Evolutionary conservation across 2,113 vertebrate species (phyloP), one percentile per base, ranked within the genome.

Genomic region (Ochotona curzoniae): DNA sequence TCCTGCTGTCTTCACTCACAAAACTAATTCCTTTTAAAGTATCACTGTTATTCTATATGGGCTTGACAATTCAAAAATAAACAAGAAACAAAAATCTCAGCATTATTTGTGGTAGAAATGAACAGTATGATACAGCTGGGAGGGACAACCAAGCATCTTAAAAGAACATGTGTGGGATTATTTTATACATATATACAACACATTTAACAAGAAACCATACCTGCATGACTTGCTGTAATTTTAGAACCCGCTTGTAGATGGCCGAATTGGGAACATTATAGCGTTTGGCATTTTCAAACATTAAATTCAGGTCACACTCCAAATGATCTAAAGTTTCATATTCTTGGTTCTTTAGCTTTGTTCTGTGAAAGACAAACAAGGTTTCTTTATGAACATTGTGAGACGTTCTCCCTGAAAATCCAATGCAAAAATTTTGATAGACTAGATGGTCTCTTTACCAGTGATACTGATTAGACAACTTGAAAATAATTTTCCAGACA

Each of bases 281-380:
- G 87, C 99, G 99, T 91, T 99, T 99, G 91, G 99, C 99, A 91
- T 99, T 99, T 98, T 99, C 99, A 97, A 99, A 99, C 99, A 99
- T 99, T 97, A 99, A 95, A 83, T 99, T 99, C 96, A 99, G 97
- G 96, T 99, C 99, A 47, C 98, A 96, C 91, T 99, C 99, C 79
- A 99, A 96, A 81, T 99, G 99, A 98, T 99, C 99, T 84, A 99
- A 97, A 44, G 98, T 99, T 97, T 99, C 99, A 74, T 99, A 99
- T 91, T 99, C 99, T 13, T 99, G 99, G 97, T 98, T 99, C 98
- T 99, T 99, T 98, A 99, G 98, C 95, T 99, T 99, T 94, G 98
- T 99, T 98, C 99, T 99, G 98, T 81, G 94, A 89, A 96, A 93
- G 87, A 97, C 7, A 96, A 83, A 97, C 44, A 93, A 5, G 97